Evolutionary conservation across 2,797 vertebrate species (phyloP).

Genomic region (Semaprochilodus insignis): DNA sequence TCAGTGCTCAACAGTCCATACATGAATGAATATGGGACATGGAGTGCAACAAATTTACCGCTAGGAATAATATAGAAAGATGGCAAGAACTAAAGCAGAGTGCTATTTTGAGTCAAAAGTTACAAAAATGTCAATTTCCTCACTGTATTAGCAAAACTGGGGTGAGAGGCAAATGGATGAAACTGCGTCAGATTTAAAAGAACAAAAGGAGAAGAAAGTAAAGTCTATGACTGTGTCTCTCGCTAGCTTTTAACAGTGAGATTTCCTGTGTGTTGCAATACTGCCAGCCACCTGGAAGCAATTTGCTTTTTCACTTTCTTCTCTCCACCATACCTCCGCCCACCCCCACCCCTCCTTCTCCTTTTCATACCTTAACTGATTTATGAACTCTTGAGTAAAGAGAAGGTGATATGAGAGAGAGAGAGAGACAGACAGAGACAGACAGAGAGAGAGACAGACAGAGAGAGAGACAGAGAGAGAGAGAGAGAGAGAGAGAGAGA

Average conservation of each 20-base stretch:
- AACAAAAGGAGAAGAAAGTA: neutral
- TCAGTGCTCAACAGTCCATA: slow-evolving; percentile 15
- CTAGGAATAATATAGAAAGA: slow-evolving; percentile 4
- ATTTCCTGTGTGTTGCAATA: slow-evolving; percentile 61
- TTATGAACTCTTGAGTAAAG: slow-evolving; percentile 76
- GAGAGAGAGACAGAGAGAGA: neutral
- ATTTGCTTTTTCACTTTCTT: slow-evolving; percentile 75
- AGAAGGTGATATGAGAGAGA: slow-evolving; percentile 13
- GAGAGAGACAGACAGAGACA: neutral
- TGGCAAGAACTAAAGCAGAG: neutral
- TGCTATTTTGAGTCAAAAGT: neutral
- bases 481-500: neutral
- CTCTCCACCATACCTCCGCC: neutral
- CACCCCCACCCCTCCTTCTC: slow-evolving; percentile 53
- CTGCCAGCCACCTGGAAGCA: slow-evolving; percentile 80
- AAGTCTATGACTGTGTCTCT: neutral
- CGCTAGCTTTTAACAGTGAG: neutral
- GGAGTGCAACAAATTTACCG: neutral
- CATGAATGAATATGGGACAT: neutral
- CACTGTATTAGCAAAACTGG: neutral
- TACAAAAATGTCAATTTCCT: neutral
- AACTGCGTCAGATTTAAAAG: neutral
- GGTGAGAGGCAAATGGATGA: neutral
- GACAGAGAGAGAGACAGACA: neutral
- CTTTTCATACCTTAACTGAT: slow-evolving; percentile 68